phyloP scores from a whole-genome alignment of 1,140 invertebrate species.

The fruit fly (Drosophila melanogaster) region DNA sequence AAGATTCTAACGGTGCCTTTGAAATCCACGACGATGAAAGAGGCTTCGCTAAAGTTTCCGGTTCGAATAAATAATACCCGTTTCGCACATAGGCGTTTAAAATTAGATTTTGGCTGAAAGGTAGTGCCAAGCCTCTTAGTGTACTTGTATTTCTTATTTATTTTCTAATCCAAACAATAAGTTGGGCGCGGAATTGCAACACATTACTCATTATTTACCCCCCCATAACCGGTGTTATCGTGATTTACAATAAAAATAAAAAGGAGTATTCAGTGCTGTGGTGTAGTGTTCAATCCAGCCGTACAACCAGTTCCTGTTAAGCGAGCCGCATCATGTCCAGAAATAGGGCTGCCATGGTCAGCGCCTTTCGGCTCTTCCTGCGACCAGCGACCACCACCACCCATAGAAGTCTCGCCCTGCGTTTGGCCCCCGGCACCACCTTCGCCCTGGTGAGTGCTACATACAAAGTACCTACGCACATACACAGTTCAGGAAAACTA shows the following conservation, averaged over 20 bases:
- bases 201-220: slow-evolving; percentile 20
- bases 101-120: slow-evolving; percentile 1
- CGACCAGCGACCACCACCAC: slow-evolving; percentile 46
- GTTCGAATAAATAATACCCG: slow-evolving; percentile 1
- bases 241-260: slow-evolving; percentile 29
- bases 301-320: slow-evolving; percentile 16
- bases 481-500: slow-evolving; percentile 11
- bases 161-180: slow-evolving; percentile 1
- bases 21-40: not conserved
- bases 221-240: slow-evolving; percentile 26
- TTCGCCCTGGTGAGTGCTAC: slow-evolving; percentile 63
- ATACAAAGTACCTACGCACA: slow-evolving; percentile 20
- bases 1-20: not conserved
- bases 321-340: slow-evolving; percentile 56
- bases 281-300: slow-evolving; percentile 17
- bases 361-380: slow-evolving; percentile 67
- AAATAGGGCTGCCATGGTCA: slow-evolving; percentile 63
- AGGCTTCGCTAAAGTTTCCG: slow-evolving; percentile 4
- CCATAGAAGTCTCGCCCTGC: slow-evolving; percentile 46
- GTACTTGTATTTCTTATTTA: not conserved
- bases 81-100: not conserved
- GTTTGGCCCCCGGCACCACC: slow-evolving; percentile 60
- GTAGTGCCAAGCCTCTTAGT: slow-evolving; percentile 11
- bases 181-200: not conserved
- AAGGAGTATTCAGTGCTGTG: slow-evolving; percentile 12